Evolutionary conservation across 2,113 vertebrate genomes (phyloP).

Genomic region (Urocynchramus pylzowi): DNA sequence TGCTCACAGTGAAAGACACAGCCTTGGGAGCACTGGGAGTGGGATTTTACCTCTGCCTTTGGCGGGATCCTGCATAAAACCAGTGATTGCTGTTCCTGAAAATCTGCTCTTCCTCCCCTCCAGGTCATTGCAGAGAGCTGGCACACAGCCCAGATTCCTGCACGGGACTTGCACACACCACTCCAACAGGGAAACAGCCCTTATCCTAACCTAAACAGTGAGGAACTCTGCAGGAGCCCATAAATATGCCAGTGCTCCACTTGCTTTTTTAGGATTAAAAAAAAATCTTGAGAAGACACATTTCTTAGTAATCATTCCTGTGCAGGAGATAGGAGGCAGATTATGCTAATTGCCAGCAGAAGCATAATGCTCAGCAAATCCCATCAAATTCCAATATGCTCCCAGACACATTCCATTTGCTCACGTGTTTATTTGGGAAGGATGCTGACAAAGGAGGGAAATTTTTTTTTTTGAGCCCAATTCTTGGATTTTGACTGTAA

Average conservation of each 20-base stretch:
- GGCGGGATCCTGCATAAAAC: fast-evolving
- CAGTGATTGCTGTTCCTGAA: background rate
- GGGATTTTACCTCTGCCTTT: background rate
- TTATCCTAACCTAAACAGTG: background rate
- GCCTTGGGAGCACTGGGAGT: background rate
- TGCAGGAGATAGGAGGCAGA: background rate
- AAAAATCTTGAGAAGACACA: background rate
- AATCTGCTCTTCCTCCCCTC: background rate
- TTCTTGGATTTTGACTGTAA: background rate
- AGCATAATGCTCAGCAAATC: background rate
- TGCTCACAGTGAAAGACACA: background rate
- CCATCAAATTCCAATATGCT: background rate
- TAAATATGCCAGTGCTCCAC: fast-evolving
- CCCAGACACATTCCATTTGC: background rate
- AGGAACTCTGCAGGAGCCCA: background rate
- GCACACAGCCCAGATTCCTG: background rate
- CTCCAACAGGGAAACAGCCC: background rate
- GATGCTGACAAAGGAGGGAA: background rate
- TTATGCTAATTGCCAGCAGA: background rate
- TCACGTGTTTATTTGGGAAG: background rate
- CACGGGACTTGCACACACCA: background rate
- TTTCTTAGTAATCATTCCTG: background rate
- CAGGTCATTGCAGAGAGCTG: background rate
- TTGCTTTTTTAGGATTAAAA: background rate
- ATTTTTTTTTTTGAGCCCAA: background rate